These are phyloP conservation scores for Micropoecilia bifurca DNA, from an alignment of 2,797 vertebrate genomes.

Conservation along the genomic window DNA sequence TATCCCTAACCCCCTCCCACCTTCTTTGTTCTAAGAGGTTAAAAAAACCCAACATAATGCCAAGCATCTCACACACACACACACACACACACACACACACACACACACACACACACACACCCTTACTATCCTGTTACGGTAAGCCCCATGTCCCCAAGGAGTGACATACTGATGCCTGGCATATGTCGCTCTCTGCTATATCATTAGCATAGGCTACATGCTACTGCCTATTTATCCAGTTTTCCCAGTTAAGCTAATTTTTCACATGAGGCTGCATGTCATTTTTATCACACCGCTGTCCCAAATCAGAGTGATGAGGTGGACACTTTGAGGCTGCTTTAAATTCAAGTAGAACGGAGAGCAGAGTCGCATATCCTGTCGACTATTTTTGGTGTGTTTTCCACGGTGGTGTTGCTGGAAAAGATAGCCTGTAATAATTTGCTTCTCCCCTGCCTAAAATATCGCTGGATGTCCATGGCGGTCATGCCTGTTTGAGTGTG, in stretches of 20 bases:
- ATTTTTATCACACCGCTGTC: constrained; percentile 66
- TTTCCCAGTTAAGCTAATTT: constrained; percentile 69
- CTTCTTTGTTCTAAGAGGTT: constrained; percentile 57
- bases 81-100: constrained; percentile 31
- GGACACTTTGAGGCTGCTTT: constrained; percentile 38
- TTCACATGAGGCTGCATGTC: constrained; percentile 66
- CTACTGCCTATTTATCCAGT: constrained; percentile 65
- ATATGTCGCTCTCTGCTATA: constrained; percentile 74
- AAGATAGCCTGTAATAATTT: constrained; percentile 53
- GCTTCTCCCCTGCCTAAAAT: constrained; percentile 58
- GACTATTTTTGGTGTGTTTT: constrained; percentile 62
- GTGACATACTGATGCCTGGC: constrained; percentile 78
- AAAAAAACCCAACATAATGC: constrained; percentile 31
- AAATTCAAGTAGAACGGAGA: constrained; percentile 46
- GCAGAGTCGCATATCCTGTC: constrained; percentile 39
- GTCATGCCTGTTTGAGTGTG: constrained; percentile 71
- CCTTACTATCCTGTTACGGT: constrained; percentile 78
- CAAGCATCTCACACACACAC: constrained; percentile 25
- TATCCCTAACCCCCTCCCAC: constrained; percentile 37
- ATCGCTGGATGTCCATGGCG: constrained; percentile 62
- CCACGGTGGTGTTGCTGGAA: constrained; percentile 53
- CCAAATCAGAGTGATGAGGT: constrained; percentile 69
- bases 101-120: constrained; percentile 30
- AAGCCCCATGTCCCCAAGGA: constrained; percentile 75
- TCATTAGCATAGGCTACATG: constrained; percentile 71